phyloP scores from a whole-genome alignment of 2,888 invertebrate genomes.

The Tetragonula carbonaria region DNA sequence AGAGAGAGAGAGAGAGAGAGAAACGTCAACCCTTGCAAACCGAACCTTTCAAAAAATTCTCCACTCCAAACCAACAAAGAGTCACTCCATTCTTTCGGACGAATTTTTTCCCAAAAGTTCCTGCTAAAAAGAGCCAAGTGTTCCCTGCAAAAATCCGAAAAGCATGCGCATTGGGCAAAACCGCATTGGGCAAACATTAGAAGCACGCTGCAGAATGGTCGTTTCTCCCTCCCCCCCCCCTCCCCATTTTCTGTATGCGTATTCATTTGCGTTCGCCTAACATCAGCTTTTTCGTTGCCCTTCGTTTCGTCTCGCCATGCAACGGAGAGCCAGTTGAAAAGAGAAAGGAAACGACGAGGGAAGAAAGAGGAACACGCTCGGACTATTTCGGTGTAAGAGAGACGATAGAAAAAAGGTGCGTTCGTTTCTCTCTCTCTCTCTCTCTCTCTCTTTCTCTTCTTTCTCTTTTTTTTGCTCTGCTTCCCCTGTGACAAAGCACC shows the following conservation, averaged over 20 bases:
- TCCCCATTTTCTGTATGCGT: slow-evolving; percentile 1
- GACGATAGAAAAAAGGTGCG: slow-evolving; percentile 56
- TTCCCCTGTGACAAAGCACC: slow-evolving; percentile 63
- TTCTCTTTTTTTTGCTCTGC: slow-evolving; percentile 5
- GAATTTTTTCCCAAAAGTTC: slow-evolving; percentile 5
- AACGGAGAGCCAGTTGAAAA: slow-evolving; percentile 15
- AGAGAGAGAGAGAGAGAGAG: background rate
- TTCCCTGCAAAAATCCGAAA: slow-evolving; percentile 25
- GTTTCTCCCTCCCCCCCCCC: slow-evolving; percentile 10
- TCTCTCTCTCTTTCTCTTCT: slow-evolving; percentile 21
- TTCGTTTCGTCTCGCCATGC: slow-evolving; percentile 44
- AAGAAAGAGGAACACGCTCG: slow-evolving; percentile 11
- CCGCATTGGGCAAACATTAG: slow-evolving; percentile 35
- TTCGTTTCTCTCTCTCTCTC: slow-evolving; percentile 4
- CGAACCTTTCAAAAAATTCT: background rate
- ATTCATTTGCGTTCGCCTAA: slow-evolving; percentile 65
- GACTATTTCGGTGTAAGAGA: slow-evolving; percentile 31
- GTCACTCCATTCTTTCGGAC: background rate
- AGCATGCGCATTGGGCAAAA: slow-evolving; percentile 17
- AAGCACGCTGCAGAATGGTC: slow-evolving; percentile 31
- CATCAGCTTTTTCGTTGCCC: slow-evolving; percentile 63
- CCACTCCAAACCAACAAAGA: background rate
- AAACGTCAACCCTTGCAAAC: background rate
- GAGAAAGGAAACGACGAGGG: slow-evolving; percentile 27
- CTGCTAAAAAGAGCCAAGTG: background rate